Evolutionary conservation across 2,113 vertebrate species (phyloP).

Genomic region (Apodemus speciosus): DNA sequence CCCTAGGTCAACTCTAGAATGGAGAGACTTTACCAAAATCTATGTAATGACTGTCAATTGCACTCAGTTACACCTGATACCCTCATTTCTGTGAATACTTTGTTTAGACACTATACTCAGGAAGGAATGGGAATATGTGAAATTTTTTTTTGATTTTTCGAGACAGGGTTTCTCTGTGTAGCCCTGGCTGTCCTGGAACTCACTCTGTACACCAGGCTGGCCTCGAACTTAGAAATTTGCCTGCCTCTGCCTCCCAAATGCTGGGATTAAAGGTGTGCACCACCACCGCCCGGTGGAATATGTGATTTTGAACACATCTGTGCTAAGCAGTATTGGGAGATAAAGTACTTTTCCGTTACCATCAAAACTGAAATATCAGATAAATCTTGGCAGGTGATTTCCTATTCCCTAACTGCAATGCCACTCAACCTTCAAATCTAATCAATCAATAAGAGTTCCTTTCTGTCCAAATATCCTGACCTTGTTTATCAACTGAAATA

Average conservation of each 20-base stretch:
- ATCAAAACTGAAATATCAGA: background rate
- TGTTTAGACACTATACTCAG: background rate
- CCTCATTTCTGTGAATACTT: background rate
- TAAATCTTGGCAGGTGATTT: background rate
- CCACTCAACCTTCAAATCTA: background rate
- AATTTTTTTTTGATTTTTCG: too few relatives aligned
- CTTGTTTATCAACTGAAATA: constrained; percentile 39
- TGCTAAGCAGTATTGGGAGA: background rate
- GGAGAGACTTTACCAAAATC: background rate
- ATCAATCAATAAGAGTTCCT: background rate
- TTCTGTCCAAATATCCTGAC: background rate
- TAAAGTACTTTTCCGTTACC: background rate
- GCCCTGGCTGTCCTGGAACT: too few relatives aligned
- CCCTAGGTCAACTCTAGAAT: background rate
- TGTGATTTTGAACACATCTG: background rate
- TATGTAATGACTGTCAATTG: background rate
- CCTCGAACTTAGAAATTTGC: too few relatives aligned
- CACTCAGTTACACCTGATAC: background rate
- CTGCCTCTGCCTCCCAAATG: too few relatives aligned
- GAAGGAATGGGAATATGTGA: constrained; percentile 6
- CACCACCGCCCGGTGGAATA: too few relatives aligned
- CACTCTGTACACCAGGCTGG: too few relatives aligned
- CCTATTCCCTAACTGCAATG: background rate
- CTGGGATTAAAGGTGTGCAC: too few relatives aligned
- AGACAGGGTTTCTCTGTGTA: too few relatives aligned